Evolutionary conservation across 2,113 vertebrate genomes (phyloP), one percentile per base, ranked within the genome.

Genomic region (Notechis scutatus): DNA sequence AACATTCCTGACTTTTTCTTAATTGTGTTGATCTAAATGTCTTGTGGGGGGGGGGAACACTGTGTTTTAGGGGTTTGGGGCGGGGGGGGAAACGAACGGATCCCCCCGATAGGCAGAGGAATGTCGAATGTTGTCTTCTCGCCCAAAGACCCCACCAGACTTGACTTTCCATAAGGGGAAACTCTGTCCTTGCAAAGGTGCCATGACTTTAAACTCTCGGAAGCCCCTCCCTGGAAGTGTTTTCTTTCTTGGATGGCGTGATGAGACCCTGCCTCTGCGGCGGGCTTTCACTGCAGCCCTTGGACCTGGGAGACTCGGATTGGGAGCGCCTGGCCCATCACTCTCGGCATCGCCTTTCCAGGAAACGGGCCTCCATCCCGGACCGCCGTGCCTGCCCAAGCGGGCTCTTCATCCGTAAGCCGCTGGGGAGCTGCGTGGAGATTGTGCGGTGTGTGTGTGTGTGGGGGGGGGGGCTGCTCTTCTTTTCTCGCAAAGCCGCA

Each of bases 1-100:
- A 61, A 8, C 90, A 94, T 95, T 96, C 96, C 94, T 93, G 89
- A 92, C 87, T 91, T 91, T 93, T 61, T 93, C 93, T 95, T 92
- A 92, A 95, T 89, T 29, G 55, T 45, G 29, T 91, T 92, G 91
- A 57, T 94, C 94, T 94, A 92, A 94, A 94, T 87, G 26, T 81
- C 2, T 47, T 10, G n/a, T n/a, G n/a, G 9, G 11, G 20, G 45
- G 11, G 10, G 1, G 34, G 23, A 39, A 4, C 2, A 42, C 15
- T 34, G 64, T 69, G 29, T 34, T 69, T 69, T 69, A 14, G 29
- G 21, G 64, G 34, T 52, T 52, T 11, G 9, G 23, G 9, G 24
- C 8, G 94, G 93, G 94, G 94, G 93, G 94, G 50, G 50, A 52
- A 8, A 52, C 34, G 18, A 81, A 81, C 29, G 12, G 3, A 94